Conservation (phyloP, 2,797 vertebrate genomes). For the Mormyrus hasselquistii region DNA sequence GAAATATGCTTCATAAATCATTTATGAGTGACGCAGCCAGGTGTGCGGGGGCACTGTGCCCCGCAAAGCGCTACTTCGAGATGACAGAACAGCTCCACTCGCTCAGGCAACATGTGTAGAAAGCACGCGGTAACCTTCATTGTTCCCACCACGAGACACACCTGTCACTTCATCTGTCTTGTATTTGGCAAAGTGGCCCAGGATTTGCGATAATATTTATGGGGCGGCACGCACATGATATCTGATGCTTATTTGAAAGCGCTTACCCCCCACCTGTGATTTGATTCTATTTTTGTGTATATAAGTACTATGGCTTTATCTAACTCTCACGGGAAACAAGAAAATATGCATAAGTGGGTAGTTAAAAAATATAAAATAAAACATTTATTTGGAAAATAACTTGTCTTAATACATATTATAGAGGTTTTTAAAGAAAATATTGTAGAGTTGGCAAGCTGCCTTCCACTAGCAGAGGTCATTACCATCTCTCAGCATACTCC, state of each 20-base stretch:
- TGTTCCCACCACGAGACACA: background rate
- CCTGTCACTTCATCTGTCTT: background rate
- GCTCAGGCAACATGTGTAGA: background rate
- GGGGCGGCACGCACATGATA: background rate
- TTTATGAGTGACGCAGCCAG: background rate
- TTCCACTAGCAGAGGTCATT: background rate
- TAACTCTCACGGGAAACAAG: background rate
- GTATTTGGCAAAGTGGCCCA: background rate
- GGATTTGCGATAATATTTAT: background rate
- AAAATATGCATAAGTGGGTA: background rate
- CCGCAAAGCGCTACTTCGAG: background rate
- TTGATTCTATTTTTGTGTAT: background rate
- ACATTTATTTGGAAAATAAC: background rate
- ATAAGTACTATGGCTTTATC: background rate
- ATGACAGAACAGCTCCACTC: background rate
- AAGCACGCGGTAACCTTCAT: background rate
- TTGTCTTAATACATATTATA: background rate
- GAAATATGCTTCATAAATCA: conserved; percentile 1
- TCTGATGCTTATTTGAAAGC: background rate
- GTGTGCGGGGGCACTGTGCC: background rate
- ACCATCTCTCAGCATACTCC: background rate
- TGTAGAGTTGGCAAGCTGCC: background rate
- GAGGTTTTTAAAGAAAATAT: background rate
- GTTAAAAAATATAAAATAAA: background rate
- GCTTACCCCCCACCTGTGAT: background rate